Evolutionary conservation across 2,888 invertebrate species (phyloP).

Genomic region (Melinopterus prodromus): DNA sequence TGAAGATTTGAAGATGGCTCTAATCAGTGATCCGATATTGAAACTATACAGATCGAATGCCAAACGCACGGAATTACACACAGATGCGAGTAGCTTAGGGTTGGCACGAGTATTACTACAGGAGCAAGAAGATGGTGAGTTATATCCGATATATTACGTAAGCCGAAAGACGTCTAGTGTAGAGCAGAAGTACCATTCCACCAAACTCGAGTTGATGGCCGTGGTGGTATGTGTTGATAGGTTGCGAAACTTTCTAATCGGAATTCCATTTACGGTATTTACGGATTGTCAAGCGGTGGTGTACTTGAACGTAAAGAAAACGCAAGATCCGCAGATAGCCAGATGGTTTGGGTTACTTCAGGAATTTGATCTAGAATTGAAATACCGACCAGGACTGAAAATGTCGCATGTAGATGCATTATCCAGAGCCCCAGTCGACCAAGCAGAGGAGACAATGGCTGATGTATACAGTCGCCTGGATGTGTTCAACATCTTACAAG

Average conservation of each 20-base stretch:
- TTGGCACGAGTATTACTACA: slow-evolving; percentile 46
- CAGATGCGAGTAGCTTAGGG: slow-evolving; percentile 46
- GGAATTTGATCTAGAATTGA: slow-evolving; percentile 44
- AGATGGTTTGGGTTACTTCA: slow-evolving; percentile 42
- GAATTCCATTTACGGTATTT: slow-evolving; percentile 40
- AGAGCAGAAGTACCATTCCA: slow-evolving; percentile 42
- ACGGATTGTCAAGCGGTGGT: slow-evolving; percentile 49
- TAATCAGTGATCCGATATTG: slow-evolving; percentile 18
- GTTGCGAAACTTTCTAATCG: slow-evolving; percentile 45
- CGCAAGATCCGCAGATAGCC: slow-evolving; percentile 44
- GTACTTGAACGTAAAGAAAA: slow-evolving; percentile 40
- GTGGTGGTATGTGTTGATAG: slow-evolving; percentile 43
- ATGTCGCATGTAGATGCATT: slow-evolving; percentile 43
- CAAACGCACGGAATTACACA: slow-evolving; percentile 46
- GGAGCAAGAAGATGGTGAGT: slow-evolving; percentile 35
- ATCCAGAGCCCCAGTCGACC: slow-evolving; percentile 40
- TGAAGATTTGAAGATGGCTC: slow-evolving; percentile 24
- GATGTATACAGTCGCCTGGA: no score
- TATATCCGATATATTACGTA: slow-evolving; percentile 10
- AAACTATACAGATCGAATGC: slow-evolving; percentile 28
- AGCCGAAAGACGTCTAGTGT: slow-evolving; percentile 26
- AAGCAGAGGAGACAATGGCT: background rate
- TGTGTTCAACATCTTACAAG: no score
- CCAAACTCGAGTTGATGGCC: slow-evolving; percentile 53
- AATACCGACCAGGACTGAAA: slow-evolving; percentile 40